These are phyloP conservation scores for Galerucella pusilla DNA, from an alignment of 2,888 invertebrate species.

Conservation along the genomic window DNA sequence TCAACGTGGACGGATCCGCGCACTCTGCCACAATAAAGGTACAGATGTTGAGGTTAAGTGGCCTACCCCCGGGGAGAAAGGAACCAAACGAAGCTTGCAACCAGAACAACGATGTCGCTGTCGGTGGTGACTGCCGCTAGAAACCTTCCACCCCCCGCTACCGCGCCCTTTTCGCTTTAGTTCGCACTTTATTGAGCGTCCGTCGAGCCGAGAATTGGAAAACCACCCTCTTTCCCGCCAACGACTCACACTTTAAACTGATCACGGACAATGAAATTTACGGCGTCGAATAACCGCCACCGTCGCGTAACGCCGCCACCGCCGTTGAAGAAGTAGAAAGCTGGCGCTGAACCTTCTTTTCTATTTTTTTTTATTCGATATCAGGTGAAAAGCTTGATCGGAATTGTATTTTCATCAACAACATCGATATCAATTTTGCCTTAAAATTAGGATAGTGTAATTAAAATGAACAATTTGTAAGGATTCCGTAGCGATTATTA, in stretches of 20 bases:
- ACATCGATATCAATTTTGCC: not conserved
- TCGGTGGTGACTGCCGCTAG: conserved; percentile 27
- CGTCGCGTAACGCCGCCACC: conserved; percentile 7
- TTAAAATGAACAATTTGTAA: not conserved
- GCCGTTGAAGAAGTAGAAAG: conserved; percentile 38
- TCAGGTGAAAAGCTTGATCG: conserved; percentile 17
- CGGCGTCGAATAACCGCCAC: conserved; percentile 35
- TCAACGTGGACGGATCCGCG: conserved; percentile 24
- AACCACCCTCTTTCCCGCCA: conserved; percentile 64
- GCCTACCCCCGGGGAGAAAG: conserved; percentile 62
- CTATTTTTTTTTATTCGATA: conserved; percentile 16
- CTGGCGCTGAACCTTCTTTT: conserved; percentile 27
- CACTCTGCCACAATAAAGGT: conserved; percentile 43
- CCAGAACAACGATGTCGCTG: conserved; percentile 60
- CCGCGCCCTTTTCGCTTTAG: conserved; percentile 67
- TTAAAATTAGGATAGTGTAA: not conserved
- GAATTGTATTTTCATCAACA: not conserved
- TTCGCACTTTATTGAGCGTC: conserved; percentile 74
- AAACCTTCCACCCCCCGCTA: conserved; percentile 18
- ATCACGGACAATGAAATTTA: conserved; percentile 64
- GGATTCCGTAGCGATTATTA: not conserved
- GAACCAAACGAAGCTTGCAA: conserved; percentile 66
- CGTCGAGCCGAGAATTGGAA: conserved; percentile 70
- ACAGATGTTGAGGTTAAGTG: conserved; percentile 57
- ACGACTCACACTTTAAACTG: conserved; percentile 62